Base-by-base conservation (phyloP, 2,113 vertebrate genomes). In the Ochotona princeps region DNA sequence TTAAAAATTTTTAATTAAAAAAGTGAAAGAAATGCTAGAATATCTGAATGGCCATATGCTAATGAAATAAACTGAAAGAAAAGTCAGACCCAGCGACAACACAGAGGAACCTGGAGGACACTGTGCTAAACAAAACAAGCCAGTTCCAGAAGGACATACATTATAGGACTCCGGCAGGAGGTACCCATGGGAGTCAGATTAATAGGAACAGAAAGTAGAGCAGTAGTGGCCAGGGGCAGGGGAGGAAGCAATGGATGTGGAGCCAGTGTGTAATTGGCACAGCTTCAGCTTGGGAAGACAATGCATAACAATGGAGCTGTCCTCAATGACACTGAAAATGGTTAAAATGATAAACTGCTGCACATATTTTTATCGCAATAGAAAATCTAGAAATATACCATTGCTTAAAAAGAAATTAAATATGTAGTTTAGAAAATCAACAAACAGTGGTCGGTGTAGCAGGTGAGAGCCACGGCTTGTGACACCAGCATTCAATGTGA, bases 341-440 rank as follows among this genome's bases (percentile, higher is more conserved):
- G 28, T 17, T 14, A 69, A n/a, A 69, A n/a, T 18, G n/a, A 69
- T n/a, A 18, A 69, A 30, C 14, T 30, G 28, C 51, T 67, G 32
- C 12, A 20, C 73, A 21, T 30, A 11, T 66, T 83, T 76, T 65
- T 76, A 87, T 13, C 23, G 65, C 44, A 47, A 30, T 73, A 30
- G 30, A 75, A 61, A 10, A 47, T 87, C 47, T 12, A 66, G 32
- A 66, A 30, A 15, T 1, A 66, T 20, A 13, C 18, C 67, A 13
- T 54, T 21, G 32, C 9, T 44, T 79, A 13, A 73, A 44, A 67
- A 91, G 23, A 82, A 83, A 73, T 9, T 61, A 20, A 72, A 49
- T 60, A 32, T 54, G 7, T 73, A 74, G 89, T 72, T 86, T 44
- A 74, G 54, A 67, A 87, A 94, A 81, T 47, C 78, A 87, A 73